Evolutionary conservation across 2,113 vertebrate species (phyloP).

Genomic region (Taurulus bubalis): DNA sequence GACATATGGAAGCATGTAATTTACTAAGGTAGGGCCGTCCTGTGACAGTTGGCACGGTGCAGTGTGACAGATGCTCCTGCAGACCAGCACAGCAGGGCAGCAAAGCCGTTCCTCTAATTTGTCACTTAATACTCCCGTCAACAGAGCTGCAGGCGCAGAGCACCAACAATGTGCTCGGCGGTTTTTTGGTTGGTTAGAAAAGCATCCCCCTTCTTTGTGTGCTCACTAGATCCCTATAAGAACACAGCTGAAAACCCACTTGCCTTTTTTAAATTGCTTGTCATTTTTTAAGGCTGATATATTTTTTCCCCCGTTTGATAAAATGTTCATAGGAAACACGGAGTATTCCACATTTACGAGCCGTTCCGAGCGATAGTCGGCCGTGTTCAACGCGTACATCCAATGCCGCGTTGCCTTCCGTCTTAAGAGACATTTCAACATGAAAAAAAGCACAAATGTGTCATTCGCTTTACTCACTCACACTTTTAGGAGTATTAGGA

Average conservation of each 20-base stretch:
- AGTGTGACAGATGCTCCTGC: slow-evolving; percentile 69
- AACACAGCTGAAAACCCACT: background rate
- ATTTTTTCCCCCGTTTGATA: slow-evolving; percentile 2
- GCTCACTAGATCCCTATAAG: background rate
- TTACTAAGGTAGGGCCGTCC: slow-evolving; percentile 64
- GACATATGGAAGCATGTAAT: slow-evolving; percentile 69
- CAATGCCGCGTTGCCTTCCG: background rate
- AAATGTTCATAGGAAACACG: background rate
- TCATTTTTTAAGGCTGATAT: background rate
- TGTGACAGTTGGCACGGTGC: slow-evolving; percentile 66
- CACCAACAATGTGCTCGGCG: slow-evolving; percentile 14
- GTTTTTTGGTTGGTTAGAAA: slow-evolving; percentile 1
- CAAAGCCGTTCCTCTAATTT: slow-evolving; percentile 63
- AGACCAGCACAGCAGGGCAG: slow-evolving; percentile 49
- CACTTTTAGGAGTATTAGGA: slow-evolving; percentile 8
- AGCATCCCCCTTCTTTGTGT: background rate
- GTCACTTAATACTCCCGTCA: slow-evolving; percentile 45
- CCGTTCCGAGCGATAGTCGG: background rate
- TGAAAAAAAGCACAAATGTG: slow-evolving; percentile 9
- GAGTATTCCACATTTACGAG: background rate
- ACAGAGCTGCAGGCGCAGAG: slow-evolving; percentile 44
- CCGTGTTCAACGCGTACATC: background rate
- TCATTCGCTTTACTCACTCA: slow-evolving; percentile 4
- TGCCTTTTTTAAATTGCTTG: background rate
- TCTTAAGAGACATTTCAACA: background rate